These are phyloP conservation scores for Ostrea denselamellosa DNA, from an alignment of 1,140 invertebrate species.

Conservation along the genomic window DNA sequence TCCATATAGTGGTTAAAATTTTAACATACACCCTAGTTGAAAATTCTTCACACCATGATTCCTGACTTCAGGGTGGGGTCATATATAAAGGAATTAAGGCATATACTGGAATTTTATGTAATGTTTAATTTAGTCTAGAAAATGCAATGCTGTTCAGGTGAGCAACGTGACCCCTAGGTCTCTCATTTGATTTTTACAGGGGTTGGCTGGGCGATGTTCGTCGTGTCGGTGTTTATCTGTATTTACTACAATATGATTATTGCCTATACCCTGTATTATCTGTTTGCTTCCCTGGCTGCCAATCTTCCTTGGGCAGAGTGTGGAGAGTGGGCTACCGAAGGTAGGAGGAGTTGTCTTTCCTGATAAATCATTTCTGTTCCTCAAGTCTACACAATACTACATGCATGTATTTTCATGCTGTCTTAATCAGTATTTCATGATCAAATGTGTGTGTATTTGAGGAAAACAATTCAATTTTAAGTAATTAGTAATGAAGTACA, in stretches of 20 bases:
- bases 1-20: too few relatives aligned
- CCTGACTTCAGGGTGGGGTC: too few relatives aligned
- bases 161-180: neutral
- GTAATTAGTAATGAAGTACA: too few relatives aligned
- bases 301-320: conserved; percentile 96
- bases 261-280: conserved; percentile 97
- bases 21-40: too few relatives aligned
- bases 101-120: too few relatives aligned
- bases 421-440: too few relatives aligned
- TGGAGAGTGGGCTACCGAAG: conserved; percentile 93
- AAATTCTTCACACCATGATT: too few relatives aligned
- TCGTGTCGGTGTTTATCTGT: conserved; percentile 97
- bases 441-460: too few relatives aligned
- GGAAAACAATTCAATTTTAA: too few relatives aligned
- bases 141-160: neutral
- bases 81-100: too few relatives aligned
- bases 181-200: conserved; percentile 82
- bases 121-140: neutral
- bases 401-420: too few relatives aligned
- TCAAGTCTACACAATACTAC: too few relatives aligned
- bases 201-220: conserved; percentile 96
- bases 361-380: neutral
- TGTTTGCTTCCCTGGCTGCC: conserved; percentile 81
- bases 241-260: conserved; percentile 99
- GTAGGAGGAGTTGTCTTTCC: conserved; percentile 58